A percentile compares a stretch with the other conserved stretches of the same genome.
Evolutionary conservation across 2,113 vertebrate genomes (phyloP).

Genomic region (Reinhardtius hippoglossoides): DNA sequence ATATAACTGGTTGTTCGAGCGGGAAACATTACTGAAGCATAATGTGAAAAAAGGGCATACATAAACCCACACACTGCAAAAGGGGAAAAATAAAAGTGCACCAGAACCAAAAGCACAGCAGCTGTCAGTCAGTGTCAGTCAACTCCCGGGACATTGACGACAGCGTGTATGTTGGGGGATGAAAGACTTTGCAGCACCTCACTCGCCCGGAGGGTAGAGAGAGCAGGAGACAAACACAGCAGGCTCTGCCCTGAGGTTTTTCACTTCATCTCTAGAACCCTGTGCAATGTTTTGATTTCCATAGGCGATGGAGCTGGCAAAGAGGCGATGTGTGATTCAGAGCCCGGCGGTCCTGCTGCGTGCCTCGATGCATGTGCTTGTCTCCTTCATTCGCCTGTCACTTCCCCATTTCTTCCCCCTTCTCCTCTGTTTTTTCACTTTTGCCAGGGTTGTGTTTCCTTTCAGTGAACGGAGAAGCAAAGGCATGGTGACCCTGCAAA

Average conservation of each 20-base stretch:
- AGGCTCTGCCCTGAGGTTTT: constrained; percentile 24
- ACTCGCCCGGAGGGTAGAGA: constrained; percentile 39
- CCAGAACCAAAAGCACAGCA: constrained; percentile 24
- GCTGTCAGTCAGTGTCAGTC: constrained; percentile 61
- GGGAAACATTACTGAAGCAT: constrained; percentile 21
- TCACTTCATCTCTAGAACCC: constrained; percentile 54
- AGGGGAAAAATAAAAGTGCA: constrained; percentile 13
- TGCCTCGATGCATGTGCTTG: not conserved
- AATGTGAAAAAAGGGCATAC: constrained; percentile 15
- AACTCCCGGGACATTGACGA: constrained; percentile 32
- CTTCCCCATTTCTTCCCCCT: constrained; percentile 18
- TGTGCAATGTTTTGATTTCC: constrained; percentile 65
- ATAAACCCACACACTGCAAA: constrained; percentile 16
- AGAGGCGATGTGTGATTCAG: constrained; percentile 25
- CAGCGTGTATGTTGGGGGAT: not conserved
- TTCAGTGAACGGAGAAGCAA: constrained; percentile 1
- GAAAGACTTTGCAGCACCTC: constrained; percentile 49
- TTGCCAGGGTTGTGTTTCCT: not conserved
- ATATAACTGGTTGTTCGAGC: constrained; percentile 20
- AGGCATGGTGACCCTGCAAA: constrained; percentile 14
- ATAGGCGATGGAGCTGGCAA: constrained; percentile 23
- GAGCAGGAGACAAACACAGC: constrained; percentile 44
- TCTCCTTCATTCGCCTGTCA: constrained; percentile 47
- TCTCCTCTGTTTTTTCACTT: constrained; percentile 15
- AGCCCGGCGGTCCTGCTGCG: constrained; percentile 28